Conservation (phyloP, 2,888 invertebrate species). For the Pemphredon lugubris region DNA sequence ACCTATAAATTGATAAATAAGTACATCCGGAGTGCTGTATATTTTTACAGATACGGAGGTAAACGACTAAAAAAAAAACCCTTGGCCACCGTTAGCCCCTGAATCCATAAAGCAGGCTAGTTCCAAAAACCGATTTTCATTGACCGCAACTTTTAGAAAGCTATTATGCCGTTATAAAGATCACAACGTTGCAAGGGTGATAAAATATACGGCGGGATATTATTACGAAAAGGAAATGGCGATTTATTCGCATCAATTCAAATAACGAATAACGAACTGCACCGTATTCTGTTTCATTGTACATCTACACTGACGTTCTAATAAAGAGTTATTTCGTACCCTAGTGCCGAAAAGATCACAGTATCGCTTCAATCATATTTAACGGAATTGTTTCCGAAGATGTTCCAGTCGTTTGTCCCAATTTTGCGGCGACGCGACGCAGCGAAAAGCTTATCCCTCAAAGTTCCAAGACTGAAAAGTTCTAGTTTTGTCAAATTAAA, state of each 20-base stretch:
- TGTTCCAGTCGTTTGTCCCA: not conserved
- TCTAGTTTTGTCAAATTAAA: no score
- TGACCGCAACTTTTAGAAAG: not conserved
- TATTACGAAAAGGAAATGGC: constrained; percentile 31
- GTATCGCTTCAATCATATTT: not conserved
- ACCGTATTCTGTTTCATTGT: constrained; percentile 35
- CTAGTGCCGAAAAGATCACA: not conserved
- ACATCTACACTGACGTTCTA: constrained; percentile 18
- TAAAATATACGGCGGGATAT: constrained; percentile 20
- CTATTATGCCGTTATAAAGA: constrained; percentile 17
- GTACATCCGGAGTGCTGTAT: no score
- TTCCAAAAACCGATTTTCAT: not conserved
- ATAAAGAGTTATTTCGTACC: constrained; percentile 13
- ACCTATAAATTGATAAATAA: no score
- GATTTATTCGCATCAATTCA: constrained; percentile 41
- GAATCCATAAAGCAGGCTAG: no score
- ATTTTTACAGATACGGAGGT: no score
- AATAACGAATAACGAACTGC: constrained; percentile 30
- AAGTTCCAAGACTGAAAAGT: no score
- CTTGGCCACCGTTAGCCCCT: no score
- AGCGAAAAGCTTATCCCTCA: not conserved
- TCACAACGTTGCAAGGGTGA: constrained; percentile 24
- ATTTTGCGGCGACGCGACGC: not conserved
- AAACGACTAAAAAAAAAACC: no score
- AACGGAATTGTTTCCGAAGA: not conserved